phyloP scores from a whole-genome alignment of 2,888 invertebrate genomes.

The Sarcophaga rosellei region DNA sequence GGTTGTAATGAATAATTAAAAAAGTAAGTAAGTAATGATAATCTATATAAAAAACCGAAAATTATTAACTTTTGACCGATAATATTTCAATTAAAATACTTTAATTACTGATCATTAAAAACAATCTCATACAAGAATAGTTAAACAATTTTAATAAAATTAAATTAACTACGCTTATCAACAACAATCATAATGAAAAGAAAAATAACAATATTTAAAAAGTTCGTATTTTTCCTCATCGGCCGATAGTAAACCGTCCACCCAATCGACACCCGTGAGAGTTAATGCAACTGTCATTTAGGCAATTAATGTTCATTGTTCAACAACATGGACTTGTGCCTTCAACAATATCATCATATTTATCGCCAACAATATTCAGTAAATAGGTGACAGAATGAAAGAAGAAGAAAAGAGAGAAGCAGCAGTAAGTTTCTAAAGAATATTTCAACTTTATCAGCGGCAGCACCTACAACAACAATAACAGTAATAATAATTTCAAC shows the following conservation, averaged over 20 bases:
- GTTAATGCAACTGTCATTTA: constrained; percentile 68
- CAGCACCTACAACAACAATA: not conserved
- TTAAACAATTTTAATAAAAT: not conserved
- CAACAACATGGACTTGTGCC: constrained; percentile 25
- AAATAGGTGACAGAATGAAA: constrained; percentile 24
- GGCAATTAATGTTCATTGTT: constrained; percentile 65
- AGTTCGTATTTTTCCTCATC: not conserved
- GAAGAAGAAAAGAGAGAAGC: not conserved
- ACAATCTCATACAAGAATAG: not conserved
- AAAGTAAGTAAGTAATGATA: too few species aligned
- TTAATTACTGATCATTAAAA: too few species aligned
- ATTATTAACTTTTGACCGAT: too few species aligned
- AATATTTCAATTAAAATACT: too few species aligned
- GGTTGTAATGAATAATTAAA: too few species aligned
- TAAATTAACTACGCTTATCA: not conserved
- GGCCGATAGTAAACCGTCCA: not conserved
- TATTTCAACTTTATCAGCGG: not conserved
- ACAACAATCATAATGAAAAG: not conserved
- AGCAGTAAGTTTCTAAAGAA: constrained; percentile 17
- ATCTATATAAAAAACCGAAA: too few species aligned
- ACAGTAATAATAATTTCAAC: not conserved
- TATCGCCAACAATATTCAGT: constrained; percentile 42
- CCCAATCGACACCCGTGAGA: constrained; percentile 50
- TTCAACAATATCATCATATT: constrained; percentile 30
- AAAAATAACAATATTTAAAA: not conserved